Conservation (phyloP, 2,888 invertebrate species). For the Caradrina clavipalpis region DNA sequence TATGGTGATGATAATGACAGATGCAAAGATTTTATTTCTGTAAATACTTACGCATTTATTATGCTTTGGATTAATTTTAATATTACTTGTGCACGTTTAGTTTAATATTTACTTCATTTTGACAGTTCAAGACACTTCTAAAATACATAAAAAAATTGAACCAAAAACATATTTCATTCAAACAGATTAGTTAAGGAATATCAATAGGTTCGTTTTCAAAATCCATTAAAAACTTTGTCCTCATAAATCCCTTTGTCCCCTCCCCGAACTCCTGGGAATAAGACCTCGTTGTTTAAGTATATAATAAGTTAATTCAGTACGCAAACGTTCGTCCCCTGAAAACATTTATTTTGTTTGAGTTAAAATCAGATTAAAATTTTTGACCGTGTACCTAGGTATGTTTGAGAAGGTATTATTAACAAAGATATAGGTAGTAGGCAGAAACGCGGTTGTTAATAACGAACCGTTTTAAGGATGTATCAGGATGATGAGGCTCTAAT, state of each 20-base stretch:
- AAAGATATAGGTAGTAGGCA: no score
- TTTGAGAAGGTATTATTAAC: neutral
- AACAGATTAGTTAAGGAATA: constrained; percentile 4
- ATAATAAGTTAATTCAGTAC: constrained; percentile 46
- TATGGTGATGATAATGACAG: no score
- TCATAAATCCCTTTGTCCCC: constrained; percentile 34
- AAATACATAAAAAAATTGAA: no score
- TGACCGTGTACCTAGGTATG: neutral
- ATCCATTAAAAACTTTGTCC: constrained; percentile 47
- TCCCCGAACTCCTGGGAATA: neutral
- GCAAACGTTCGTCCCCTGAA: constrained; percentile 34
- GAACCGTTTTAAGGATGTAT: no score
- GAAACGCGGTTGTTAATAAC: no score
- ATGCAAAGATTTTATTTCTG: no score
- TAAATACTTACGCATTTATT: no score
- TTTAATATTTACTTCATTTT: no score
- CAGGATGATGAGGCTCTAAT: no score
- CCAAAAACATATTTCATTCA: neutral
- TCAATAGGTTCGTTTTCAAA: constrained; percentile 8
- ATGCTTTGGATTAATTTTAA: no score
- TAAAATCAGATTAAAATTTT: constrained; percentile 38
- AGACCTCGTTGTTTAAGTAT: constrained; percentile 34
- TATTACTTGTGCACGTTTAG: no score
- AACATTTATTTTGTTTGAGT: constrained; percentile 37
- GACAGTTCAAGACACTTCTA: no score